Evolutionary conservation across 1,140 invertebrate genomes (phyloP), one percentile per base, ranked within the genome.

Genomic region (Anadara kagoshimensis): DNA sequence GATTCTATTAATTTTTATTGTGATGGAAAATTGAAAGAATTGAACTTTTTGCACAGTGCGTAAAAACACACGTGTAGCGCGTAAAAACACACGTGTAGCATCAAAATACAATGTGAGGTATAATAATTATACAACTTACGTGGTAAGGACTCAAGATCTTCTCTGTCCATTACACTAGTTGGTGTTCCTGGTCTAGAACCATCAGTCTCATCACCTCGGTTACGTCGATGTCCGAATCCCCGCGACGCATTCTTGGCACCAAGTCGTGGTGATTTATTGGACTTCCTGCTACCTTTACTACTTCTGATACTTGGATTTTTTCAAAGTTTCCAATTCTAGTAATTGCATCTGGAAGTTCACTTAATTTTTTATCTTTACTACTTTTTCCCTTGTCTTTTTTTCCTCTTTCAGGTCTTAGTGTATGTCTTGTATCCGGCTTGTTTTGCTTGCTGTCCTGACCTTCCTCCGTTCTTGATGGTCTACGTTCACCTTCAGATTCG

Each of bases 201-300:
- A 29, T 64, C 69, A 8, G 51, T 69, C 0, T 71, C 71, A 5
- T 65, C 54, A 59, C 75, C 73, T 16, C 69, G 58, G 8, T 64
- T 73, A 20, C 80, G 59, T 10, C 78, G 45, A 51, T 79, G 77
- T 36, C 77, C 75, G 41, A 81, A 79, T 24, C 77, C 77, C 5
- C 67, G 54, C 36, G 65, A 49, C 12, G 26, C 43, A 36, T 64
- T 64, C 64, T 73, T 76, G 29, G 47, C 20, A n/a, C 57, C 76
- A 16, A 69, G 53, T 65, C 76, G 69, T 44, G 79, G 76, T 45
- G 79, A 81, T 57, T 77, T 81, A 20, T 70, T 76, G 11, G 73
- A 67, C 41, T 74, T 20, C 57, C 78, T 80, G 56, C 75, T 81
- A 49, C 74, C 41, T 26, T 76, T 69, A 20, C 75, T 65, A 24